phyloP scores from a whole-genome alignment of 2,888 invertebrate genomes.

The Agriopis leucophaearia region DNA sequence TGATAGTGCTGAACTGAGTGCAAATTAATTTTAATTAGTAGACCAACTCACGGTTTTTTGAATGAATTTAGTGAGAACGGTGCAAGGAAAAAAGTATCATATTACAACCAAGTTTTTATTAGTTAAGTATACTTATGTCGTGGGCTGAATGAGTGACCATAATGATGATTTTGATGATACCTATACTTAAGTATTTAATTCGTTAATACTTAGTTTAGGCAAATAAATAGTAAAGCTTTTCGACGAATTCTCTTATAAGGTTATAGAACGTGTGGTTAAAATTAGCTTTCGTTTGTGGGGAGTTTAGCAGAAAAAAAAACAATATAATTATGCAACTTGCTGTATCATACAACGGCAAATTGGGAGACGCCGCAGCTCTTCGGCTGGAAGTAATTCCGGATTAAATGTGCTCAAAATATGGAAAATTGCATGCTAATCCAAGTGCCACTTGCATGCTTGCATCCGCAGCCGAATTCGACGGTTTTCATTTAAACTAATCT shows the following conservation, averaged over 20 bases:
- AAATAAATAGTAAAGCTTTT: too few species aligned
- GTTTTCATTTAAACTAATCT: slow-evolving; percentile 69
- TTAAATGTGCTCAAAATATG: slow-evolving; percentile 70
- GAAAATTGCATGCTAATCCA: slow-evolving; percentile 78
- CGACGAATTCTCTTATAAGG: too few species aligned
- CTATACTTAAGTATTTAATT: too few species aligned
- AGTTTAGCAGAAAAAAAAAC: neutral
- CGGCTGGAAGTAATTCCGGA: slow-evolving; percentile 46
- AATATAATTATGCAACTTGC: slow-evolving; percentile 1
- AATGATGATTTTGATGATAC: too few species aligned
- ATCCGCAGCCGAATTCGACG: slow-evolving; percentile 52
- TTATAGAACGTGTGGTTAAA: too few species aligned
- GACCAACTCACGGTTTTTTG: slow-evolving; percentile 32
- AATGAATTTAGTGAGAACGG: slow-evolving; percentile 20
- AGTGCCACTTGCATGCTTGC: slow-evolving; percentile 64
- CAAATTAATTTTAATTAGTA: slow-evolving; percentile 49
- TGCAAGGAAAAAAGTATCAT: neutral
- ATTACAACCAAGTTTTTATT: neutral
- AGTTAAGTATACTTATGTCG: neutral
- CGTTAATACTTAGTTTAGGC: too few species aligned
- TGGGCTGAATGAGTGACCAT: too few species aligned
- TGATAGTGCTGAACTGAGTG: slow-evolving; percentile 30
- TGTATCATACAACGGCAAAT: slow-evolving; percentile 20
- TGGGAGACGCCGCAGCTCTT: slow-evolving; percentile 27
- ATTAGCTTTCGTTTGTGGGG: neutral